A percentile compares a stretch with the other conserved stretches of the same genome.
Conservation (phyloP, 2,113 vertebrate species). For the Antechinus stuartii region DNA sequence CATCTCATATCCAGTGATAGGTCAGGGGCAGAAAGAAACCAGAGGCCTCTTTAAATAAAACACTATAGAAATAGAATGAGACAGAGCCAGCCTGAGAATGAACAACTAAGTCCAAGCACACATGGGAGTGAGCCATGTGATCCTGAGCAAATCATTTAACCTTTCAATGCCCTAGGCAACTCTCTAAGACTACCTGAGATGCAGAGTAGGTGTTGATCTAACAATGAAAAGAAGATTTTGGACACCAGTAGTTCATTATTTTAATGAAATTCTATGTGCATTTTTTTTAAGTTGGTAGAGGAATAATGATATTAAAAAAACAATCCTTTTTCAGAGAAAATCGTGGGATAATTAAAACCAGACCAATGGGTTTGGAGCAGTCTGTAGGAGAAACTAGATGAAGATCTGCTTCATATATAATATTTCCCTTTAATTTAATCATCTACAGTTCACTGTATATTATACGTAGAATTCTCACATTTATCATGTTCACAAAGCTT, state of each 20-base stretch:
- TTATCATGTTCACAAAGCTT: background rate
- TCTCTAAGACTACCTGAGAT: background rate
- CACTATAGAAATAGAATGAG: background rate
- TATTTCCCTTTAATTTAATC: background rate
- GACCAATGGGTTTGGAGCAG: background rate
- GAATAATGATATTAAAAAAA: background rate
- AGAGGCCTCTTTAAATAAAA: background rate
- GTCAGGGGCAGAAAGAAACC: background rate
- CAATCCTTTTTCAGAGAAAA: background rate
- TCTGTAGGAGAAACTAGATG: background rate
- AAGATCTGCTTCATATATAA: background rate
- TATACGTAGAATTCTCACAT: background rate
- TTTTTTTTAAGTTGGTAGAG: background rate
- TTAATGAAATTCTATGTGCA: background rate
- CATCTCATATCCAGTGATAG: background rate
- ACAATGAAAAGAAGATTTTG: background rate
- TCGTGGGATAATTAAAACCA: background rate
- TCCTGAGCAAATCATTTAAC: too few relatives aligned
- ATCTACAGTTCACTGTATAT: background rate
- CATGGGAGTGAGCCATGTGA: too few relatives aligned
- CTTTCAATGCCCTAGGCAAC: background rate
- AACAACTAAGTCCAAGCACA: background rate
- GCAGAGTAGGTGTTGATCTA: background rate
- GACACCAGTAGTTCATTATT: background rate
- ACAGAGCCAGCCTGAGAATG: background rate